Percentiles rank a stretch among this genome's conserved stretches.
These are phyloP conservation scores for Brachypalpus laphriformis DNA, from an alignment of 2,888 invertebrate species.

Conservation along the genomic window DNA sequence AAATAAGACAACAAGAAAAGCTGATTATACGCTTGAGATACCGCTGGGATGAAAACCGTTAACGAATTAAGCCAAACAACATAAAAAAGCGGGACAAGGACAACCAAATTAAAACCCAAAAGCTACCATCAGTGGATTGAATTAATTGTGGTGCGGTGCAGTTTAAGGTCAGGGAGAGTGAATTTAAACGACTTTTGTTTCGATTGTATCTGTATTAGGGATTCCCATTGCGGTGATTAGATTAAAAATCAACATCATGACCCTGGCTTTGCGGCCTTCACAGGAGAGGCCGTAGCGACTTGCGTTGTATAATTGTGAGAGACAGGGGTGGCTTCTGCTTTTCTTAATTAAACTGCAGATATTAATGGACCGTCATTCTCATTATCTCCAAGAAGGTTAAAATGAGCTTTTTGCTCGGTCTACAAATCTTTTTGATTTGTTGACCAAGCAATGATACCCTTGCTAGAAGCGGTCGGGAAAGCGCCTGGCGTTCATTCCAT, in stretches of 20 bases:
- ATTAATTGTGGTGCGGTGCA: constrained; percentile 10
- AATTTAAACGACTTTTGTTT: background rate
- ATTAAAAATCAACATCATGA: constrained; percentile 1
- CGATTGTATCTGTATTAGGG: background rate
- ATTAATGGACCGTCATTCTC: background rate
- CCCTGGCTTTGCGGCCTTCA: background rate
- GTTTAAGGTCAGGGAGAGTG: background rate
- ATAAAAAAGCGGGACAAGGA: background rate
- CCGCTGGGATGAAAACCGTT: constrained; percentile 49
- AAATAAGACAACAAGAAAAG: constrained; percentile 59
- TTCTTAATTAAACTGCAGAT: background rate
- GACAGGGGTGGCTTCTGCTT: too few relatives aligned
- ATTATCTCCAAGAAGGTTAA: background rate
- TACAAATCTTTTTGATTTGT: too few relatives aligned
- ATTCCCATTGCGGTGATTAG: constrained; percentile 6
- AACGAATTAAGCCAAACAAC: constrained; percentile 46
- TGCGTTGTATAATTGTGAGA: background rate
- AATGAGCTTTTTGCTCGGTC: background rate
- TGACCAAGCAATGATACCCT: too few relatives aligned
- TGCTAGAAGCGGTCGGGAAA: too few relatives aligned
- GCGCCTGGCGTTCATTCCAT: too few relatives aligned
- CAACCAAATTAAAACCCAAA: constrained; percentile 7
- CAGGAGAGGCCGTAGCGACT: background rate
- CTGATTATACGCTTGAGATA: constrained; percentile 66
- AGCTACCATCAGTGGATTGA: constrained; percentile 11